phyloP scores from a whole-genome alignment of 2,113 vertebrate species.

The Xiphophorus maculatus region DNA sequence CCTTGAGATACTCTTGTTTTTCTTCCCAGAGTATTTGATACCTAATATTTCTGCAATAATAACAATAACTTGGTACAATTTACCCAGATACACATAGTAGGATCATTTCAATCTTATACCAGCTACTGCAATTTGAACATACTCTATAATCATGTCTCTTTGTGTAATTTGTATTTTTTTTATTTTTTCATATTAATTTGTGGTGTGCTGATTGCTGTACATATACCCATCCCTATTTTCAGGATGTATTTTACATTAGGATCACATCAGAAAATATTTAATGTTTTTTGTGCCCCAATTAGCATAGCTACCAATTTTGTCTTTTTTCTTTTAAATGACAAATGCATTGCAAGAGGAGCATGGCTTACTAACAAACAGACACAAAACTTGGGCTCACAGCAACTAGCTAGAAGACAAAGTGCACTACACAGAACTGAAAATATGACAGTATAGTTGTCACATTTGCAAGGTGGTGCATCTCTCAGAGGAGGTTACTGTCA shows the following conservation, averaged over 20 bases:
- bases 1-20: neutral
- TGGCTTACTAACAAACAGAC: slow-evolving; percentile 2
- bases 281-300: neutral
- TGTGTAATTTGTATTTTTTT: neutral
- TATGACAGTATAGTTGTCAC: slow-evolving; percentile 36
- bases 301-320: neutral
- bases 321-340: neutral
- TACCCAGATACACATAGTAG: no score
- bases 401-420: slow-evolving; percentile 8
- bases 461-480: slow-evolving; percentile 45
- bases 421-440: slow-evolving; percentile 23
- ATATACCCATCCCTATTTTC: neutral
- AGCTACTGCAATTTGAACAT: neutral
- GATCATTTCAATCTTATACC: neutral
- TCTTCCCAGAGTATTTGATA: no score
- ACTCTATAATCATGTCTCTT: neutral
- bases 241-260: neutral
- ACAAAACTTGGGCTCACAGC: neutral
- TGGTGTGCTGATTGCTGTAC: neutral
- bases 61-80: no score
- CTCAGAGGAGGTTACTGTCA: slow-evolving; percentile 49
- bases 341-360: neutral
- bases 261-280: neutral
- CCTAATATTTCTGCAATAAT: no score
- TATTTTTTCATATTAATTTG: neutral